Conservation (phyloP, 2,888 invertebrate genomes). For the Diaphora mendica region DNA sequence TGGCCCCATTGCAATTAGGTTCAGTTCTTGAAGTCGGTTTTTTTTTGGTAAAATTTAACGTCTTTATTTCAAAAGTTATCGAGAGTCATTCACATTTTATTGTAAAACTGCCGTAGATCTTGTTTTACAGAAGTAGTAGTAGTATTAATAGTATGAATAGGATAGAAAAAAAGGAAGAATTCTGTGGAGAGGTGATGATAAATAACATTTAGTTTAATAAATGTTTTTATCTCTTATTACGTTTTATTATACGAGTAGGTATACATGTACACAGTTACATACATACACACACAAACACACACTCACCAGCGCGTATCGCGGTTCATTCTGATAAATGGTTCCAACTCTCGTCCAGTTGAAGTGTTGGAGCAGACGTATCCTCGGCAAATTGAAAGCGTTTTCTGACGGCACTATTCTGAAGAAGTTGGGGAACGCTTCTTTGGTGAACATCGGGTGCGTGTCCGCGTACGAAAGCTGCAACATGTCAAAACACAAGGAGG, state of each 20-base stretch:
- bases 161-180: neutral
- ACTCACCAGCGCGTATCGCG: constrained; percentile 94
- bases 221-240: neutral
- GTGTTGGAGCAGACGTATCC: constrained; percentile 93
- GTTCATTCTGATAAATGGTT: constrained; percentile 98
- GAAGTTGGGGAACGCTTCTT: constrained; percentile 97
- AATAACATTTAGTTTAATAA: too few relatives aligned
- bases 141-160: neutral
- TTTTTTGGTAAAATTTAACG: too few relatives aligned
- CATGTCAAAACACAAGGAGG: constrained; percentile 55
- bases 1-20: too few relatives aligned
- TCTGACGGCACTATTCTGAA: constrained; percentile 98
- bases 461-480: constrained; percentile 97
- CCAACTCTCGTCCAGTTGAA: constrained; percentile 99
- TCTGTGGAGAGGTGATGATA: neutral
- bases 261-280: too few relatives aligned
- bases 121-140: neutral
- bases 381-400: constrained; percentile 97
- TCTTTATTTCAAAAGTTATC: neutral
- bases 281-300: too few relatives aligned
- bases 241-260: too few relatives aligned
- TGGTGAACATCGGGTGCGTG: constrained; percentile 98
- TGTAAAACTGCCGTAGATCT: too few relatives aligned
- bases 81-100: neutral
- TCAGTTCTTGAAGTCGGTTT: too few relatives aligned